Conservation (phyloP, 2,797 vertebrate genomes). For the Schizothorax lantsangensis region DNA sequence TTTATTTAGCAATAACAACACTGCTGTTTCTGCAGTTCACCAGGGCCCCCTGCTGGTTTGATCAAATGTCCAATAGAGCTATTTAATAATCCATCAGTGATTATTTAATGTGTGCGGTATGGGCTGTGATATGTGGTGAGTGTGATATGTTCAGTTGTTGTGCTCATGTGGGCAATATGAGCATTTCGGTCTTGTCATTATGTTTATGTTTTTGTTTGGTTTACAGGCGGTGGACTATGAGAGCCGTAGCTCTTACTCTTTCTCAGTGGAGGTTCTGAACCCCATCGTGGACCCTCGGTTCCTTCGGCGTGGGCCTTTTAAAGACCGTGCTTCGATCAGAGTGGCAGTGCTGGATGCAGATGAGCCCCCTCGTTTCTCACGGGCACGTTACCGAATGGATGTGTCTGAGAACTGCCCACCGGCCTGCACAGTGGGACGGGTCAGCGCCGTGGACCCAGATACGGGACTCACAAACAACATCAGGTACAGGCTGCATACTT, state of each 20-base stretch:
- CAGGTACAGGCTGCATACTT: conserved; percentile 73
- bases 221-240: conserved; percentile 86
- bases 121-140: not conserved
- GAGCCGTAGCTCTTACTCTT: conserved; percentile 85
- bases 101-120: not conserved
- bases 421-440: conserved; percentile 83
- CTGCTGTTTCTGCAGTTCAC: not conserved
- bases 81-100: not conserved
- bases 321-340: conserved; percentile 85
- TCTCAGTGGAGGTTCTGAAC: conserved; percentile 91
- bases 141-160: not conserved
- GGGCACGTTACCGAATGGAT: conserved; percentile 82
- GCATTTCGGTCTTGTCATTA: not conserved
- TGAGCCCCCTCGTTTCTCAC: conserved; percentile 87
- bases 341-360: conserved; percentile 88
- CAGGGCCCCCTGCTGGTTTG: not conserved
- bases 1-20: not conserved
- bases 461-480: conserved; percentile 86
- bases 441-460: conserved; percentile 87
- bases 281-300: conserved; percentile 89
- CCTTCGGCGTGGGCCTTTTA: conserved; percentile 88
- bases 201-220: not conserved
- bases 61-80: not conserved
- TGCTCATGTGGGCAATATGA: not conserved
- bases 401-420: conserved; percentile 88